phyloP scores from a whole-genome alignment of 2,888 invertebrate genomes.

The Acrocyrtus sp. region DNA sequence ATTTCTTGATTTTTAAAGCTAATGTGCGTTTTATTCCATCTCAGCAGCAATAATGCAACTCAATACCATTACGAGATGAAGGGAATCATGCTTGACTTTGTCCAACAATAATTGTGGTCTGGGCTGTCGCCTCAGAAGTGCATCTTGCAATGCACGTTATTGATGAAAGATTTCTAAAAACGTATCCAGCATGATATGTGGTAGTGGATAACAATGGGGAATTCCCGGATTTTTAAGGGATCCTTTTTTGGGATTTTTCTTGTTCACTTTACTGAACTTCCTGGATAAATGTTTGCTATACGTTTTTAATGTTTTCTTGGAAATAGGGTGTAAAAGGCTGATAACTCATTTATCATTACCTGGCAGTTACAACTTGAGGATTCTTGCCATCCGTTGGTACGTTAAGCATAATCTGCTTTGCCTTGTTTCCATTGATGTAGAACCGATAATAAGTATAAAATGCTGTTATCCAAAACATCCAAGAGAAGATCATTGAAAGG shows the following conservation, averaged over 20 bases:
- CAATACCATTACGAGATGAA: too few species aligned
- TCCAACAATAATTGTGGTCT: too few species aligned
- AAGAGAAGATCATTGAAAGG: constrained; percentile 55
- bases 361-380: constrained; percentile 27
- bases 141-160: too few species aligned
- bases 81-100: too few species aligned
- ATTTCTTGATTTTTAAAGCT: too few species aligned
- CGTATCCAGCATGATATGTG: neutral
- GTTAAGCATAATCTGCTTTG: constrained; percentile 40
- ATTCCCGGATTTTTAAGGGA: neutral
- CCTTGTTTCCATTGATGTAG: constrained; percentile 30
- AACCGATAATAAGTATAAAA: constrained; percentile 56
- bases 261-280: neutral
- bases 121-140: too few species aligned
- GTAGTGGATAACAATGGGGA: neutral
- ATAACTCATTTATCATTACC: constrained; percentile 21
- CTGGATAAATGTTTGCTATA: neutral
- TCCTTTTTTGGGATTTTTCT: neutral
- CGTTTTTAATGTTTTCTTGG: neutral
- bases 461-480: constrained; percentile 59
- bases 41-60: too few species aligned
- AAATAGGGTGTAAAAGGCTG: neutral
- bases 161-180: neutral
- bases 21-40: too few species aligned
- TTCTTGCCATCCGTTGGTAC: constrained; percentile 46